phyloP scores from a whole-genome alignment of 2,888 invertebrate species.

The Ennomos quercinarius region DNA sequence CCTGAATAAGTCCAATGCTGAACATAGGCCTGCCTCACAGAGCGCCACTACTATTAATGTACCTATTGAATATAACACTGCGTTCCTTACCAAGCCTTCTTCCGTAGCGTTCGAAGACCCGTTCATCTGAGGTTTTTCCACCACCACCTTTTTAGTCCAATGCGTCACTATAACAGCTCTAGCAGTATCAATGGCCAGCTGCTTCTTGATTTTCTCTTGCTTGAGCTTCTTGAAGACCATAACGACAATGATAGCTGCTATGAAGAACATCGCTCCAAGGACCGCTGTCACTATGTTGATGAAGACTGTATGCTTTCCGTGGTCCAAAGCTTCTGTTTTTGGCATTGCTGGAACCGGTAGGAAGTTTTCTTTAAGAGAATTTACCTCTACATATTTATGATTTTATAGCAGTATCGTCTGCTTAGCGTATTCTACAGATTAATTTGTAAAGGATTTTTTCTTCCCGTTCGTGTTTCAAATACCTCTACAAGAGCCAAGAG shows the following conservation, averaged over 20 bases:
- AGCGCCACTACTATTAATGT: no score
- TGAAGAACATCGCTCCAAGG: constrained; percentile 86
- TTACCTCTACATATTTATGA: no score
- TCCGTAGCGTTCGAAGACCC: constrained; percentile 86
- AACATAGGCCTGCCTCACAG: no score
- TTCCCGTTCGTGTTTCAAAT: no score
- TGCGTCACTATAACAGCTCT: constrained; percentile 93
- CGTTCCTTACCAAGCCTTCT: constrained; percentile 85
- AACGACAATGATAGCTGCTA: constrained; percentile 85
- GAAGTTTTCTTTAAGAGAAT: no score
- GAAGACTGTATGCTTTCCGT: constrained; percentile 82
- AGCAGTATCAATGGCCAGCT: constrained; percentile 92
- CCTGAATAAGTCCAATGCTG: no score
- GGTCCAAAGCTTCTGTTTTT: constrained; percentile 65
- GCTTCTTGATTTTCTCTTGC: constrained; percentile 92
- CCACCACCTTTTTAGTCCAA: constrained; percentile 96
- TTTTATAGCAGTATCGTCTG: no score
- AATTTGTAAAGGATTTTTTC: no score
- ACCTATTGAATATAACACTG: no score
- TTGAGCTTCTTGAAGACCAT: constrained; percentile 89
- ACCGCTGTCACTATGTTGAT: constrained; percentile 86
- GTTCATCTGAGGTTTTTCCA: constrained; percentile 90
- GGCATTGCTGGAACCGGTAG: constrained; percentile 61
- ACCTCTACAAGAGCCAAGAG: no score
- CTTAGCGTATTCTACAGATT: no score